Evolutionary conservation across 2,888 invertebrate genomes (phyloP), one percentile per base, ranked within the genome.

Genomic region (Malthinus seriepunctatus): DNA sequence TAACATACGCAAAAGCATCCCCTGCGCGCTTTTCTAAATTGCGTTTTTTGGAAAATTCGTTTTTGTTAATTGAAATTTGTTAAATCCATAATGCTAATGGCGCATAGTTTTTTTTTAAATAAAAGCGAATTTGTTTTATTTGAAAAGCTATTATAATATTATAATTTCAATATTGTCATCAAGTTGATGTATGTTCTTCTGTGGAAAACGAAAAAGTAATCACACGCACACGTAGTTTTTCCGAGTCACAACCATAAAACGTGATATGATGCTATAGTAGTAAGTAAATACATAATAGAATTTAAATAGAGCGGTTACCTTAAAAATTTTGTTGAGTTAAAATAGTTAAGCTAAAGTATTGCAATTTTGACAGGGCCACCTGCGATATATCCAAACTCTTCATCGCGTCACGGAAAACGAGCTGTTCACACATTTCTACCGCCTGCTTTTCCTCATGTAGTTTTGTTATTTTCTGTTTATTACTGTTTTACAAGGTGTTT

Each of bases 321-420:
- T 5, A 14, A 39, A 45, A 52, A 45, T 33, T 53, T 53, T 53
- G 58, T 58, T 53, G 51, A 53, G 57, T 49, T 58, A 53, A 37
- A 52, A 58, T 48, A 48, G 52, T 53, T 49, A 54, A 58, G 53
- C 50, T 56, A 51, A 60, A 57, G 54, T 57, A 60, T 59, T 47
- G 59, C 46, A 61, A 60, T 64, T 23, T 64, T 60, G 64, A 64
- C 66, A 56, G 42, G 63, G 67, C 64, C 67, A 64, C 64, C 67
- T 67, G 66, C 63, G 63, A 60, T 64, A 55, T 64, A 60, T 67
- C 66, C 60, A 51, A 52, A 56, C 54, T 45, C 58, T 63, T 63
- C 63, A 62, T 59, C 60, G 60, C 54, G 51, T 53, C 56, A 51
- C 50, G 59, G 54, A 53, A 56, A 56, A 50, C 48, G 53, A 35